Evolutionary conservation across 2,888 invertebrate genomes (phyloP), one percentile per base, ranked within the genome.

Genomic region (Drosophila nr. fundita): DNA sequence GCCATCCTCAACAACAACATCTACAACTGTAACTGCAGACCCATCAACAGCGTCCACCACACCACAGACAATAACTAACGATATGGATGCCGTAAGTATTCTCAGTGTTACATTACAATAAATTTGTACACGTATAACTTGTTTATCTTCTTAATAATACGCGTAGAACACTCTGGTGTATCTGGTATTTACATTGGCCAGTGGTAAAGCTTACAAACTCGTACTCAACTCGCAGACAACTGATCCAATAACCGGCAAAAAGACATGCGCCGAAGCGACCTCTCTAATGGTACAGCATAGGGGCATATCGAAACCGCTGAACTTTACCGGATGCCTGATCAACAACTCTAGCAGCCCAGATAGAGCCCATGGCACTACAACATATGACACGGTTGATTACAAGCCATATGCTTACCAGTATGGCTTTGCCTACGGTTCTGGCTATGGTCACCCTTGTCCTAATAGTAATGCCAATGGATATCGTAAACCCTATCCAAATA

Each of bases 321-420:
- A 11, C 4, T 71, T 68, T 6, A 50, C 48, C 7, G 78, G 78
- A 10, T 78, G 78, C 10, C 52, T 78, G 15, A 15, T 65, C 6
- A 34, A 32, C 6, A 71, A 40, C 21, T 54, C 61, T 0, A 34
- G 6, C 24, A 49, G 15, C 3, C 8, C 18, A 15, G 61, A 30
- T 15, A 11, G 49, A 18, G 38, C 10, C 30, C 38, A 38, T 18
- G 13, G 38, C 36, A 38, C 66, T 18, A 45, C 58, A 7, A 49
- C 59, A 45, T 24, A 24, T 5, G 24, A 30, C 13, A 34, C 50
- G 21, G 0, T n/a, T 32, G 2, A 36, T 29, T 45, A 58, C 10
- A 45, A 18, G 18, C 76, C 78, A 4, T 38, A 36, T 34, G 62
- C 54, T n/a, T 62, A 73, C 24, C 2, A 32, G 5, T 73, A 65